Conservation (phyloP, 2,888 invertebrate genomes). For the Coleophora flavipennella region DNA sequence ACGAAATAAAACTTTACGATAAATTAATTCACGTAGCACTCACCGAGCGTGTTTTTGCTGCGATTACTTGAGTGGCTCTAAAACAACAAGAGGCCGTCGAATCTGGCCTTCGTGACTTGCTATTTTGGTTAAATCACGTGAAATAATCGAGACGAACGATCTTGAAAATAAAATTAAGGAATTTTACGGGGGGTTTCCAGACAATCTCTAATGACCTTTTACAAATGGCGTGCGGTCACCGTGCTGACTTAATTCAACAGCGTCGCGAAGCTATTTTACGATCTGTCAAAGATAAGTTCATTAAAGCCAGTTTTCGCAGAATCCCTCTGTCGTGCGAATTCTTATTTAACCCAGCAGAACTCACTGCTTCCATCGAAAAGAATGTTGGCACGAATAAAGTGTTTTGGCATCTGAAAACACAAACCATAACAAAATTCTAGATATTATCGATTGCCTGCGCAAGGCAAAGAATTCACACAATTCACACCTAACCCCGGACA, state of each 20-base stretch:
- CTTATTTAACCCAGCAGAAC: not conserved
- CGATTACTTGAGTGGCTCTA: too few species aligned
- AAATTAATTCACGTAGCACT: too few species aligned
- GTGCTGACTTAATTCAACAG: conserved; percentile 7
- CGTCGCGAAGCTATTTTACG: conserved; percentile 3
- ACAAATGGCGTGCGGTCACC: conserved; percentile 8
- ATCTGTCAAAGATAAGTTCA: conserved; percentile 6
- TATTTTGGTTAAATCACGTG: too few species aligned
- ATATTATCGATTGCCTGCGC: not conserved
- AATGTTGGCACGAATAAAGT: conserved; percentile 1
- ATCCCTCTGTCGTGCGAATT: conserved; percentile 5
- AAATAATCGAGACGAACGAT: too few species aligned
- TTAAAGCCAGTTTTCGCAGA: conserved; percentile 5
- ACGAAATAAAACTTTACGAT: too few species aligned
- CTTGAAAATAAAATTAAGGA: too few species aligned
- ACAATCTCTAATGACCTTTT: conserved; percentile 5
- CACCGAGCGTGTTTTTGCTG: too few species aligned
- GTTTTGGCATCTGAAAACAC: conserved; percentile 2
- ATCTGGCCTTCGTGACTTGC: too few species aligned
- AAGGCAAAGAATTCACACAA: not conserved
- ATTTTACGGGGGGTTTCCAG: not conserved
- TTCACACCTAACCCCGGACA: too few species aligned
- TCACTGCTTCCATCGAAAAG: conserved; percentile 1
- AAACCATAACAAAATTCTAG: too few species aligned
- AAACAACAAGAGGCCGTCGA: too few species aligned